Conservation (phyloP, 35 echinoderm and acorn worm species). For the Strongylocentrotus purpuratus region DNA sequence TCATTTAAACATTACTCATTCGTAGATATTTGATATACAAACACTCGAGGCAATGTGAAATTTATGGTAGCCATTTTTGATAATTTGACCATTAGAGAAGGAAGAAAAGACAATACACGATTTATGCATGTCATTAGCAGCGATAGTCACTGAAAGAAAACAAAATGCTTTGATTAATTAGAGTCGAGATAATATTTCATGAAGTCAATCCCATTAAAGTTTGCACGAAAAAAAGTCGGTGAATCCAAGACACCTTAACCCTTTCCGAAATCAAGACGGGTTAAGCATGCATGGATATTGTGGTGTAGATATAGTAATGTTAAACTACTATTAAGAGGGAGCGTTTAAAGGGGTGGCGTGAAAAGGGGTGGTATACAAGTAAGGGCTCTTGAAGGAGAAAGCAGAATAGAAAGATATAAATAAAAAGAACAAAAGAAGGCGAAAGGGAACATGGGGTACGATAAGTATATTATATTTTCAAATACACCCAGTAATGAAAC, state of each 20-base stretch:
- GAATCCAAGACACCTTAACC: background rate
- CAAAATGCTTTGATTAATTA: background rate
- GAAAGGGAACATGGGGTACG: too few relatives aligned
- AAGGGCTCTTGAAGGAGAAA: too few relatives aligned
- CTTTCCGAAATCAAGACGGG: background rate
- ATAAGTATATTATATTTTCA: too few relatives aligned
- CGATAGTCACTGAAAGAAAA: background rate
- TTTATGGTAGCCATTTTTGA: conserved; percentile 4
- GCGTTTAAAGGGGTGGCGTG: too few relatives aligned
- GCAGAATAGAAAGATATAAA: too few relatives aligned
- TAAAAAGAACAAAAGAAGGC: too few relatives aligned
- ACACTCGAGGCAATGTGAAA: conserved; percentile 9
- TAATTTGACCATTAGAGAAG: background rate
- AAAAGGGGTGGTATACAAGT: too few relatives aligned
- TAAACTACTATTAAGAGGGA: too few relatives aligned
- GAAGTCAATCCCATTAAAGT: background rate
- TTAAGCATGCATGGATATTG: too few relatives aligned
- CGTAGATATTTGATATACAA: background rate
- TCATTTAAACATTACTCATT: conserved; percentile 13
- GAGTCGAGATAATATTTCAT: background rate
- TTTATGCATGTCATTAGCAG: background rate
- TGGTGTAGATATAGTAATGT: too few relatives aligned
- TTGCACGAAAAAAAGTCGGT: background rate
- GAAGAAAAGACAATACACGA: background rate
- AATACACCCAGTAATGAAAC: too few relatives aligned